These are phyloP conservation scores for Blastobasis lacticolella DNA, from an alignment of 2,888 invertebrate genomes.

Conservation along the genomic window DNA sequence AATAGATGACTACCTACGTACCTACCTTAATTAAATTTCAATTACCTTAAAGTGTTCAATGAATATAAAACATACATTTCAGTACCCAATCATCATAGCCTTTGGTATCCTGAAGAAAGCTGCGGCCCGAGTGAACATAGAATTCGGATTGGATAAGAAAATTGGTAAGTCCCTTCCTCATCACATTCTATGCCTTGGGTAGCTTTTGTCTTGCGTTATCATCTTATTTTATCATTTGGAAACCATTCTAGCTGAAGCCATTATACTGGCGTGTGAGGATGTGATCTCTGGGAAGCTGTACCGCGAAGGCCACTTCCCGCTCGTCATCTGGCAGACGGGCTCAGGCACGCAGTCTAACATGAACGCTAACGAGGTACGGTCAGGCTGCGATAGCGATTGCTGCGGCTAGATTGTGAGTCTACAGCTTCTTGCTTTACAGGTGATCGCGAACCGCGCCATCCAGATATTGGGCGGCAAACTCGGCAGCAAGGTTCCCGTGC, in stretches of 20 bases:
- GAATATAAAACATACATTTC: conserved; percentile 21
- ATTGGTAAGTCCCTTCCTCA: conserved; percentile 53
- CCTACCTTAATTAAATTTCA: too few species aligned
- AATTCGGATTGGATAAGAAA: conserved; percentile 92
- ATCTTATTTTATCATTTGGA: too few species aligned
- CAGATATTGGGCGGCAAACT: conserved; percentile 90
- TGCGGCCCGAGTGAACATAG: conserved; percentile 95
- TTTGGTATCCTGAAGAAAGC: conserved; percentile 98
- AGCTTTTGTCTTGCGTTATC: too few species aligned
- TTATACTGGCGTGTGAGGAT: conserved; percentile 93
- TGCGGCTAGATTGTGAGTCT: neutral
- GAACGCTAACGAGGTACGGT: conserved; percentile 95
- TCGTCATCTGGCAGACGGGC: conserved; percentile 99
- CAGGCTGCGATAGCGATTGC: too few species aligned
- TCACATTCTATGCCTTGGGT: too few species aligned
- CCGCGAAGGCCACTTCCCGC: conserved; percentile 92
- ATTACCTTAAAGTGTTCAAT: too few species aligned
- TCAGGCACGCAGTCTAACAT: conserved; percentile 99
- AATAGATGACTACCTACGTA: too few species aligned
- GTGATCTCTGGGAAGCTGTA: conserved; percentile 95
- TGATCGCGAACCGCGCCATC: conserved; percentile 92
- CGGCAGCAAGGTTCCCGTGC: conserved; percentile 95
- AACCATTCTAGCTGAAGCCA: conserved; percentile 80
- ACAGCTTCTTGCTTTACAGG: conserved; percentile 47
- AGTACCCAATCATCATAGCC: conserved; percentile 93